Percentiles rank a stretch among this genome's conserved stretches.
These are phyloP conservation scores for Cavia porcellus DNA, from an alignment of 2,113 vertebrate species.

Conservation along the genomic window DNA sequence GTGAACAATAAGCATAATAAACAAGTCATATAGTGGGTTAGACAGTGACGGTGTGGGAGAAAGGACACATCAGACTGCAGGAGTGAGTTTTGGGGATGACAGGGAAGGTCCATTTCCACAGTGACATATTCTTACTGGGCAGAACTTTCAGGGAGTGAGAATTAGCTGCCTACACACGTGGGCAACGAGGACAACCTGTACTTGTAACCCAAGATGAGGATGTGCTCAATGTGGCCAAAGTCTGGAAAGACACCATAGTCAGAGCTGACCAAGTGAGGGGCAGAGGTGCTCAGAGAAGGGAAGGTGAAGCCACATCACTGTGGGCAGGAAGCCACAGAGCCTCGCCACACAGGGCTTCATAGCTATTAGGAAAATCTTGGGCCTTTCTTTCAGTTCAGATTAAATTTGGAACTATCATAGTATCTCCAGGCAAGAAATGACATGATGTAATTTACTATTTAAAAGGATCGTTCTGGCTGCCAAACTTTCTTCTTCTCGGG, in stretches of 20 bases:
- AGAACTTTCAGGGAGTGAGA: background rate
- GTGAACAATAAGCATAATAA: background rate
- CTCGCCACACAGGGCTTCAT: background rate
- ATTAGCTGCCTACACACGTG: background rate
- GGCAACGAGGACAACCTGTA: background rate
- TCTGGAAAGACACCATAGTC: background rate
- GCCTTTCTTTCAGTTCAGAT: background rate
- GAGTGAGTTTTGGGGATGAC: background rate
- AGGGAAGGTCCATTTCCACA: background rate
- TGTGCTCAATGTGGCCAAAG: rapidly evolving
- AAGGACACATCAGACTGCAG: background rate
- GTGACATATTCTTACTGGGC: background rate
- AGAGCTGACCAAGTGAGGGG: background rate
- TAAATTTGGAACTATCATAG: background rate
- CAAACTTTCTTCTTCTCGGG: background rate
- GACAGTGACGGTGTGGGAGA: background rate
- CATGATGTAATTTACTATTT: background rate
- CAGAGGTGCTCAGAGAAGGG: rapidly evolving
- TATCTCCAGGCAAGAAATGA: background rate
- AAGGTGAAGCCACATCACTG: too few species aligned
- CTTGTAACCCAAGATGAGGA: background rate
- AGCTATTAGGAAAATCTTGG: background rate
- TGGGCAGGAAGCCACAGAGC: background rate
- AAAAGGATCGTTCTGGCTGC: background rate
- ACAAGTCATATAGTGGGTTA: background rate